phyloP scores from a whole-genome alignment of 2,113 vertebrate species.

The Proterorhinus semilunaris region DNA sequence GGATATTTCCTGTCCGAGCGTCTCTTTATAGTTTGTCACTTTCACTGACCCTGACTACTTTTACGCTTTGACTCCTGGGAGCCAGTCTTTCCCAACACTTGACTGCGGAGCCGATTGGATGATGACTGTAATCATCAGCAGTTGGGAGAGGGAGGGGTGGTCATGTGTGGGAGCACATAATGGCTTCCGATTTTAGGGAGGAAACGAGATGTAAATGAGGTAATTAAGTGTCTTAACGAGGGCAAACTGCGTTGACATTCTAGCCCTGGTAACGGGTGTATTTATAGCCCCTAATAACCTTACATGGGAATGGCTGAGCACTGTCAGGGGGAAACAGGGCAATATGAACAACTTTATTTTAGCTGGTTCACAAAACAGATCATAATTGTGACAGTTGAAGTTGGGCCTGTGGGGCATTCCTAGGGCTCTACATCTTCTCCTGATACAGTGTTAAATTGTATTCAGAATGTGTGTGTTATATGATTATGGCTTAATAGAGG shows the following conservation, averaged over 20 bases:
- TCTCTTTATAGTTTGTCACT: slow-evolving; percentile 29
- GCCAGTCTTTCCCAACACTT: slow-evolving; percentile 30
- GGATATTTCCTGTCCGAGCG: slow-evolving; percentile 48
- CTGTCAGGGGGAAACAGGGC: slow-evolving; percentile 65
- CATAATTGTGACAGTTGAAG: slow-evolving; percentile 20
- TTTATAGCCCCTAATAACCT: slow-evolving; percentile 79
- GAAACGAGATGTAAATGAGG: slow-evolving; percentile 81
- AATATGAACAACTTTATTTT: slow-evolving; percentile 67
- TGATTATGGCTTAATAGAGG: no score
- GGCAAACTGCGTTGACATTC: slow-evolving; percentile 69
- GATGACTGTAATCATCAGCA: slow-evolving; percentile 43
- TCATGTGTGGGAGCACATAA: slow-evolving; percentile 64
- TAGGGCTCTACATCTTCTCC: slow-evolving; percentile 5
- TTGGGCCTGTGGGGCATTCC: not conserved
- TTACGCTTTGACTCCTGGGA: slow-evolving; percentile 42
- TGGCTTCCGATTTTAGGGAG: slow-evolving; percentile 75
- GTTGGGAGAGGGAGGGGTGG: slow-evolving; percentile 18
- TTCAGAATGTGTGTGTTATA: no score
- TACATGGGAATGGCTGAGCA: slow-evolving; percentile 71
- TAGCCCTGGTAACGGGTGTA: slow-evolving; percentile 65
- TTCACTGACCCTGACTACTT: slow-evolving; percentile 20
- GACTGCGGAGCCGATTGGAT: slow-evolving; percentile 67
- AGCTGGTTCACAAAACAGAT: slow-evolving; percentile 27
- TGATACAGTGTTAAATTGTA: no score
- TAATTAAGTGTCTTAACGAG: slow-evolving; percentile 78